Evolutionary conservation across 2,113 vertebrate genomes (phyloP).

Genomic region (Lampris megalopsis): DNA sequence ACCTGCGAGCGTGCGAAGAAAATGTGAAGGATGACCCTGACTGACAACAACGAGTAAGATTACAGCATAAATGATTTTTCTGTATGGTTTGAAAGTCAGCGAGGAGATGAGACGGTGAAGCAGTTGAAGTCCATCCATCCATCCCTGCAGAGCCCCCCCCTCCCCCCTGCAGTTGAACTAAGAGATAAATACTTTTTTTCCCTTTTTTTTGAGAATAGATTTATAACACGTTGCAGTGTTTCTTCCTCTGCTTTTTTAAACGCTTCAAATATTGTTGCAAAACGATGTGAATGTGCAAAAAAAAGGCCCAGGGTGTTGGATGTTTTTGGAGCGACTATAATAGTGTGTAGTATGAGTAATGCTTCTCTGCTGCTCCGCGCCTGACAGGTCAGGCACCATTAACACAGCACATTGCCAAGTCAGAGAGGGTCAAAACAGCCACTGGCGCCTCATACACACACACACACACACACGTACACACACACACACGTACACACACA

Average conservation of each 20-base stretch:
- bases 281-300: not conserved
- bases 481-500: not conserved
- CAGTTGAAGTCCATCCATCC: no score
- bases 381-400: slow-evolving; percentile 72
- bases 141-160: no score
- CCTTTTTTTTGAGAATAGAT: no score
- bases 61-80: no score
- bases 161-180: no score
- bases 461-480: not conserved
- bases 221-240: no score
- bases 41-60: no score
- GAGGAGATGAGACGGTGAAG: no score
- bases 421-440: slow-evolving; percentile 70
- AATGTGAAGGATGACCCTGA: no score
- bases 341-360: slow-evolving; percentile 4
- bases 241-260: no score
- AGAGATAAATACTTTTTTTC: not conserved
- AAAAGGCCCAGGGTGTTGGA: not conserved
- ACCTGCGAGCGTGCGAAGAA: no score
- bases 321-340: not conserved
- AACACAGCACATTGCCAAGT: slow-evolving; percentile 68
- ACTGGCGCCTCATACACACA: slow-evolving; percentile 41
- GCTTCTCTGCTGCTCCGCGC: not conserved
- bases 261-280: not conserved
- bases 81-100: no score